Conservation (phyloP, 2,888 invertebrate species). For the Melieria crassipennis region DNA sequence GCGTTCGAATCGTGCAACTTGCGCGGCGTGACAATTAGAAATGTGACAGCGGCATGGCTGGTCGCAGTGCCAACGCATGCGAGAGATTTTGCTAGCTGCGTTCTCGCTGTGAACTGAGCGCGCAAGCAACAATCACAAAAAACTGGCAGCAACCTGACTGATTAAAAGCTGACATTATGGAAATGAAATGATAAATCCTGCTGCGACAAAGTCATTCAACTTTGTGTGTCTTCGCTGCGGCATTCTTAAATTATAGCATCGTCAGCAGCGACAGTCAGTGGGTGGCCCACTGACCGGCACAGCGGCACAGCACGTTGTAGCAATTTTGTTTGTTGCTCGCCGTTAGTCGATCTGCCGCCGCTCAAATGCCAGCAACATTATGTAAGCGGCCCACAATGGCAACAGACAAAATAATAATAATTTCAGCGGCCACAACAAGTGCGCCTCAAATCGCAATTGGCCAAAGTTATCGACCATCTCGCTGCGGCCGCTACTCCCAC, state of each 20-base stretch:
- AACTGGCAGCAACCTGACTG: no score
- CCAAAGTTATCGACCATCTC: background rate
- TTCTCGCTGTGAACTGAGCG: no score
- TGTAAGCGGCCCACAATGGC: background rate
- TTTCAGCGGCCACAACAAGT: background rate
- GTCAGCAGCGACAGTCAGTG: background rate
- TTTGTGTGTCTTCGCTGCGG: no score
- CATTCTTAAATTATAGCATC: no score
- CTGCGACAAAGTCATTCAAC: no score
- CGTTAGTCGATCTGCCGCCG: background rate
- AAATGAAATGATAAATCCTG: no score
- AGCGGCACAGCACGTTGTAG: background rate
- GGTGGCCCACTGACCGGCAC: constrained; percentile 36
- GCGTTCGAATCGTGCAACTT: constrained; percentile 5
- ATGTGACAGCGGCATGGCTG: background rate
- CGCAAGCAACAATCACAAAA: no score
- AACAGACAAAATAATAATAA: background rate
- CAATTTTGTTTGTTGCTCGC: background rate
- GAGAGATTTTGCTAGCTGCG: no score
- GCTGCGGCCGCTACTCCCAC: background rate
- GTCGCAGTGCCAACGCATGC: no score
- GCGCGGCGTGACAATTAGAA: background rate
- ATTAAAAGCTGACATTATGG: no score
- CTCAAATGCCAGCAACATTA: constrained; percentile 3
- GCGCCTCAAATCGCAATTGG: background rate